phyloP scores from a whole-genome alignment of 2,888 invertebrate genomes.

The Plutella xylostella region DNA sequence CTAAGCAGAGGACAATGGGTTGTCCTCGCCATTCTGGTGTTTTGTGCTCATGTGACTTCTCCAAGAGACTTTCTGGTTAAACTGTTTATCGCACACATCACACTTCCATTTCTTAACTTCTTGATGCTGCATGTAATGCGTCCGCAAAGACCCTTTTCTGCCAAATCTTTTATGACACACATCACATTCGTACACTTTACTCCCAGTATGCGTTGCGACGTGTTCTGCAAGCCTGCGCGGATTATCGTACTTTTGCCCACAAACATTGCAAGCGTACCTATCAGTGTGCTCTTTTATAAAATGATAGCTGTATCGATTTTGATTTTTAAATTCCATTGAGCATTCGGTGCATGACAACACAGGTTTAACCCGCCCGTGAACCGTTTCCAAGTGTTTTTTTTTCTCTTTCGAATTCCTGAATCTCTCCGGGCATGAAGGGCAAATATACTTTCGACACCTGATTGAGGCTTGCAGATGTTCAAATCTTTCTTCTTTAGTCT shows the following conservation, averaged over 20 bases:
- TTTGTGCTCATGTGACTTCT: constrained; percentile 38
- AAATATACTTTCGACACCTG: constrained; percentile 35
- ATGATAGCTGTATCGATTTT: not conserved
- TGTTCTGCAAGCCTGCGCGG: not conserved
- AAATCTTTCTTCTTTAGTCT: not conserved
- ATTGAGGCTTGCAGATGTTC: constrained; percentile 28
- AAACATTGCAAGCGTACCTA: constrained; percentile 28
- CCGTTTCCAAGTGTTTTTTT: constrained; percentile 4
- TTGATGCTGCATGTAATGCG: constrained; percentile 40
- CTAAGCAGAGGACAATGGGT: no score
- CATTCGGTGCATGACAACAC: constrained; percentile 5
- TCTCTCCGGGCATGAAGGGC: constrained; percentile 33
- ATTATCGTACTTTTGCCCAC: constrained; percentile 26
- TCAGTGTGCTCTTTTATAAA: not conserved
- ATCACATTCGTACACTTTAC: constrained; percentile 34
- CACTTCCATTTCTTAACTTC: constrained; percentile 27
- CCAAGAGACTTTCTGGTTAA: constrained; percentile 26
- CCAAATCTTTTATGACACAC: constrained; percentile 47
- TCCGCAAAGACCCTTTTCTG: constrained; percentile 42
- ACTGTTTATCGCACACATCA: constrained; percentile 26
- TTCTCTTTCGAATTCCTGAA: constrained; percentile 23
- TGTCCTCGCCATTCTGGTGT: no score
- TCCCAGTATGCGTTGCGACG: constrained; percentile 28
- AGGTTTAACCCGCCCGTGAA: not conserved
- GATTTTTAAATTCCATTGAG: not conserved